phyloP scores from a whole-genome alignment of 2,797 vertebrate genomes.

The Smutsia temminckii region DNA sequence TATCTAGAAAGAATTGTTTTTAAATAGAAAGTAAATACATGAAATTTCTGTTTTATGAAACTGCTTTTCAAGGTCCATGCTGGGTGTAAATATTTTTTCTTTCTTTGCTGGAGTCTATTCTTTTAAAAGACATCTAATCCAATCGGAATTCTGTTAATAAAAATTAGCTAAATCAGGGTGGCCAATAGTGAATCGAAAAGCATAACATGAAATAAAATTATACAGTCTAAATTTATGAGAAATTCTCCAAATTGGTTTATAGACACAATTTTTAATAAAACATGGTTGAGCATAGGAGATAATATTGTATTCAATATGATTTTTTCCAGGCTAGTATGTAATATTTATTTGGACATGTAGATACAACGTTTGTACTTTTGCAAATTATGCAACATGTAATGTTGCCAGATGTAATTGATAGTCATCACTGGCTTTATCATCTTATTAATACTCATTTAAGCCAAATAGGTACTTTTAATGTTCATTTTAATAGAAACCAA shows the following conservation, averaged over 20 bases:
- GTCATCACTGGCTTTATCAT: not conserved
- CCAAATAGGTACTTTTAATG: constrained; percentile 15
- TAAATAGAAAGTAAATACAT: not conserved
- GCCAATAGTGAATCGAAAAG: not conserved
- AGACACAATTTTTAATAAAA: not conserved
- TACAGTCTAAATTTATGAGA: not conserved
- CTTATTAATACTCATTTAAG: constrained; percentile 9
- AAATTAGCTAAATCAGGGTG: not conserved
- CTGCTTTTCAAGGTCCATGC: not conserved
- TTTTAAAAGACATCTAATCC: constrained; percentile 37
- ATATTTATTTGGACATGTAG: constrained; percentile 24
- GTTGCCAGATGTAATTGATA: not conserved
- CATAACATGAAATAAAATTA: not conserved
- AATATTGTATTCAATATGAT: not conserved
- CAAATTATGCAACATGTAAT: not conserved
- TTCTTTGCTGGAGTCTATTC: not conserved
- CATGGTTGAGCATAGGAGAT: not conserved
- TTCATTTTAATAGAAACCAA: constrained; percentile 40
- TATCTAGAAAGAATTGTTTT: constrained; percentile 13
- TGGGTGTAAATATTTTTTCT: not conserved
- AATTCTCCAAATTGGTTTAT: not conserved
- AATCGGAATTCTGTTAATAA: not conserved
- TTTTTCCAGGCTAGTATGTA: not conserved
- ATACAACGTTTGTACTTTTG: not conserved
- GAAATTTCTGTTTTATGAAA: constrained; percentile 35